phyloP scores from a whole-genome alignment of 2,888 invertebrate species.

The Eulithis testata region DNA sequence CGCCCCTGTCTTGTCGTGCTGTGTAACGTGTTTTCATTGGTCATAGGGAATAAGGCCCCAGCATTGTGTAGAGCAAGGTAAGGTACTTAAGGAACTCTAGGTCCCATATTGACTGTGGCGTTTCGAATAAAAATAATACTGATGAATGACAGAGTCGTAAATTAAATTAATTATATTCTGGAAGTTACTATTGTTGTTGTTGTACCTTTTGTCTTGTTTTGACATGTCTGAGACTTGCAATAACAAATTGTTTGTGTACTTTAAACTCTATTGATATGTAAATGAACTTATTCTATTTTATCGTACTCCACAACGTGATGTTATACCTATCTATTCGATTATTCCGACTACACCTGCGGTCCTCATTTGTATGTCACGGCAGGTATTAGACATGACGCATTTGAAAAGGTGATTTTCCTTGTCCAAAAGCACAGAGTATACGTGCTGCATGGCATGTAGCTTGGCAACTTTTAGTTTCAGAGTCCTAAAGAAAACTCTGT shows the following conservation, averaged over 20 bases:
- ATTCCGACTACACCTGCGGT: slow-evolving; percentile 21
- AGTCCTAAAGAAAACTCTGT: no score
- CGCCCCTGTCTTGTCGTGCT: no score
- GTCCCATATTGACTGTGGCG: no score
- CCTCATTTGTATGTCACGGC: slow-evolving; percentile 36
- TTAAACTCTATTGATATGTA: slow-evolving; percentile 5
- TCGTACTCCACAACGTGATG: slow-evolving; percentile 1
- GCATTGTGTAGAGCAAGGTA: no score
- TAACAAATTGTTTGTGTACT: background rate
- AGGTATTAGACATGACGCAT: slow-evolving; percentile 37
- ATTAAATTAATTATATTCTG: no score
- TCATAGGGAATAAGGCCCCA: no score
- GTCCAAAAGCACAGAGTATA: slow-evolving; percentile 28
- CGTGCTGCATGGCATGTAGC: slow-evolving; percentile 1
- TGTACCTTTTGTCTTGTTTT: background rate
- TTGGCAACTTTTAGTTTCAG: background rate
- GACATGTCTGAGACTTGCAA: background rate
- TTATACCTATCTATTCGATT: slow-evolving; percentile 7
- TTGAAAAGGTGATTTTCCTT: slow-evolving; percentile 47
- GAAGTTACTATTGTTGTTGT: background rate
- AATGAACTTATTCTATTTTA: slow-evolving; percentile 8
- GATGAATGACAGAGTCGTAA: no score
- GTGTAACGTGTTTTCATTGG: no score
- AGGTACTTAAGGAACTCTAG: no score
- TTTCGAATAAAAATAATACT: no score